Conservation (phyloP, 1,140 invertebrate genomes). For the Antheraea pernyi region DNA sequence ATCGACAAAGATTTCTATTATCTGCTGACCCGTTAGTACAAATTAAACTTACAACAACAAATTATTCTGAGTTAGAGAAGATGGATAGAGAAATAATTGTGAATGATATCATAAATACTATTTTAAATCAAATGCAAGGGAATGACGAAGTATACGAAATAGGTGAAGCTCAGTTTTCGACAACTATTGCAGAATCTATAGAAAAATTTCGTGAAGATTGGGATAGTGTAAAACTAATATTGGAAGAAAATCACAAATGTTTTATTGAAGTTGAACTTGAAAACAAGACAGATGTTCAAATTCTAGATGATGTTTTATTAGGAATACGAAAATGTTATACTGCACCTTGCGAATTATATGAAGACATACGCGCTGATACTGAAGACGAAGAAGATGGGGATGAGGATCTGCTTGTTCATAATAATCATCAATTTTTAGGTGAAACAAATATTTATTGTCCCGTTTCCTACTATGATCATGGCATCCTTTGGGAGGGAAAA, state of each 20-base stretch:
- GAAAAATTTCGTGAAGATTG: slow-evolving; percentile 67
- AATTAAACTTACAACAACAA: slow-evolving; percentile 38
- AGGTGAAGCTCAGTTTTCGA: slow-evolving; percentile 21
- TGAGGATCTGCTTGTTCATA: slow-evolving; percentile 51
- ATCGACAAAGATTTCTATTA: slow-evolving; percentile 46
- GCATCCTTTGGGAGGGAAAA: slow-evolving; percentile 80
- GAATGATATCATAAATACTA: slow-evolving; percentile 33
- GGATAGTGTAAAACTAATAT: slow-evolving; percentile 52
- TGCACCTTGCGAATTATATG: slow-evolving; percentile 28
- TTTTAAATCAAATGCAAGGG: neutral
- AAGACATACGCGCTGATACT: slow-evolving; percentile 47
- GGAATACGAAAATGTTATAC: slow-evolving; percentile 56
- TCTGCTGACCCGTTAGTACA: slow-evolving; percentile 55
- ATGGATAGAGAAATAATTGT: slow-evolving; percentile 41
- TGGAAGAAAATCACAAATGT: slow-evolving; percentile 54
- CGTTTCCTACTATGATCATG: slow-evolving; percentile 70
- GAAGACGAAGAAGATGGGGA: slow-evolving; percentile 38
- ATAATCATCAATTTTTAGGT: slow-evolving; percentile 68
- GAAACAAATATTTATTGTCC: slow-evolving; percentile 80
- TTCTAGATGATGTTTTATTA: slow-evolving; percentile 58
- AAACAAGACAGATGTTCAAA: slow-evolving; percentile 55
- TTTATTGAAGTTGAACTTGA: slow-evolving; percentile 58
- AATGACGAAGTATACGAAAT: slow-evolving; percentile 12
- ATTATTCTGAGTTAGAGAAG: slow-evolving; percentile 18
- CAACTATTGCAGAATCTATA: slow-evolving; percentile 47